These are phyloP conservation scores for Conomelus anceps DNA, from an alignment of 2,888 invertebrate species.

Conservation along the genomic window DNA sequence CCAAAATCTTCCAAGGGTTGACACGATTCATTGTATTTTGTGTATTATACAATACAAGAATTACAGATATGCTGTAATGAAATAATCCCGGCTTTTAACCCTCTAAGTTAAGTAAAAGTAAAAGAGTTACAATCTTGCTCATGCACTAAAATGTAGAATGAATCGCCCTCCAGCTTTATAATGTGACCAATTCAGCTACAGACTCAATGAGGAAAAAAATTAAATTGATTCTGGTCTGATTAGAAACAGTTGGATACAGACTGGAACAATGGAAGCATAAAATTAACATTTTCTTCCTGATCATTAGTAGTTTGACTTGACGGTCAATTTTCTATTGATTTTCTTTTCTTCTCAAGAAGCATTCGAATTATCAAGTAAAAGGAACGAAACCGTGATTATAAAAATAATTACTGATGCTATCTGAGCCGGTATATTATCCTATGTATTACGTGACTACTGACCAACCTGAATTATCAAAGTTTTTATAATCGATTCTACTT, in stretches of 20 bases:
- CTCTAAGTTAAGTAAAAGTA: not conserved
- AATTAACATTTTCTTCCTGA: not conserved
- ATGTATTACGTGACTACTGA: not conserved
- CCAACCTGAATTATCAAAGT: not conserved
- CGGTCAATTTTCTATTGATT: not conserved
- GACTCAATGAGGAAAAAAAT: not conserved
- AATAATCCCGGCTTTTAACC: no score
- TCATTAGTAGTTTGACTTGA: not conserved
- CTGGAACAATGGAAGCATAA: not conserved
- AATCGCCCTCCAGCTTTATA: not conserved
- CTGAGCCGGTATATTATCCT: not conserved
- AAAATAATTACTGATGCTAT: not conserved
- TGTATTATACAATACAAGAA: no score
- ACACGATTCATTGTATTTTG: no score
- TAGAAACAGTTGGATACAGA: not conserved
- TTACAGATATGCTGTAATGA: no score
- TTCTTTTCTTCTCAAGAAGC: not conserved
- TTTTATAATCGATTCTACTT: not conserved
- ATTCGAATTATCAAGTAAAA: not conserved
- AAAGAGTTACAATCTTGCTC: not conserved
- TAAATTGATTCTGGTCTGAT: not conserved
- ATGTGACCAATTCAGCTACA: not conserved
- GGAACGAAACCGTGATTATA: not conserved
- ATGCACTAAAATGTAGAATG: not conserved
- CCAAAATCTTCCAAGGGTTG: no score